Evolutionary conservation across 2,797 vertebrate species (phyloP), one percentile per base, ranked within the genome.

Genomic region (Pseudotriccus pelzelni): DNA sequence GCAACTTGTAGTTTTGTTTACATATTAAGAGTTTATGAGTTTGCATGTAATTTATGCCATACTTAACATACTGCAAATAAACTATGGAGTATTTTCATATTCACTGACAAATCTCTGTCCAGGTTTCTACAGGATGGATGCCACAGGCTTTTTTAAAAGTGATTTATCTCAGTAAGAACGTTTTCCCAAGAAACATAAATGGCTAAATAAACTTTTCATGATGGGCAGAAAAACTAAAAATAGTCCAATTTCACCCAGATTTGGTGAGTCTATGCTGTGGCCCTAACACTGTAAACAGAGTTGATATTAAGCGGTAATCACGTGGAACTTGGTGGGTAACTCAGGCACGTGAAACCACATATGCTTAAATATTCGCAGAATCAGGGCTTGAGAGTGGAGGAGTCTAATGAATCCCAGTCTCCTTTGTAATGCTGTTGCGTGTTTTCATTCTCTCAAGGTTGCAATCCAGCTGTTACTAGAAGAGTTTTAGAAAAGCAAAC

Each of bases 321-420:
- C 17, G 14, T 15, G n/a, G 63, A 92, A 64, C 52, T 92, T 3
- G 0, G 41, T 34, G 56, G 67, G 37, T 52, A 82, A 78, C 69
- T 86, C 50, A 2, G 7, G 37, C 25, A 68, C 3, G 12, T 41
- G 79, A 94, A 87, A 87, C 82, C 46, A 12, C 14, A 41, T 12
- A 37, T 34, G 50, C 79, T 93, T 66, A 78, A 92, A 46, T 56
- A 89, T 90, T 68, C 88, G 79, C 89, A 88, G 83, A 89, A 88
- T 56, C 53, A 12, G 82, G 80, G 69, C 39, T 80, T 28, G 37
- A 80, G 75, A 92, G 67, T 5, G 30, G 55, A 70, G 37, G 39
- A 81, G 47, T 18, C 82, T 92, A 90, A 97, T 37, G 69, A 95
- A 91, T 91, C 73, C 87, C 90, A 91, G 94, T 9, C 76, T 74